Conservation (phyloP, 2,888 invertebrate genomes). For the Drosophila helvetica region DNA sequence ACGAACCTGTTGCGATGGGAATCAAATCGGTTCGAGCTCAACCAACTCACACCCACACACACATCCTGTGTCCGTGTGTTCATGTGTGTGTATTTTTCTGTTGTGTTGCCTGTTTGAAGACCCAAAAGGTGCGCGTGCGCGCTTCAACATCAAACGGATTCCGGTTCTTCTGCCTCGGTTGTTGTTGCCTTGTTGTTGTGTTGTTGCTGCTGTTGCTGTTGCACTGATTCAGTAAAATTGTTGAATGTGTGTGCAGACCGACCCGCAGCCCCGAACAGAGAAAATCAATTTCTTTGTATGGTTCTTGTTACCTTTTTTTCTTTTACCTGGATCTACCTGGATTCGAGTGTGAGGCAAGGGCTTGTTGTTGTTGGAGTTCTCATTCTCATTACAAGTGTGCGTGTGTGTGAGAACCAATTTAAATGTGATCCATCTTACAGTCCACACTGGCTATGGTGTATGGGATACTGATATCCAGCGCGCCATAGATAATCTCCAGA, state of each 20-base stretch:
- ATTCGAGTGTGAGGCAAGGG: conserved; percentile 37
- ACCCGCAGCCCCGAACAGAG: conserved; percentile 60
- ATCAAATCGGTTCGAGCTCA: conserved; percentile 13
- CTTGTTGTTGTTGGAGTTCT: conserved; percentile 31
- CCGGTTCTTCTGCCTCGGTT: conserved; percentile 64
- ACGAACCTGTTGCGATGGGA: background rate
- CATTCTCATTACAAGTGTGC: conserved; percentile 4
- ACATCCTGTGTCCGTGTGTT: background rate
- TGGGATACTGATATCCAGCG: background rate
- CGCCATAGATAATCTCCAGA: background rate
- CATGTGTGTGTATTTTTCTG: background rate
- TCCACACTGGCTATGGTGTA: conserved; percentile 25
- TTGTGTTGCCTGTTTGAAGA: background rate
- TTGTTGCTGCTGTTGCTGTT: conserved; percentile 42
- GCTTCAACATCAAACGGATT: conserved; percentile 71
- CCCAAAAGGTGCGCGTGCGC: conserved; percentile 56
- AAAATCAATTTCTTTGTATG: conserved; percentile 77
- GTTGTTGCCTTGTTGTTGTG: conserved; percentile 25
- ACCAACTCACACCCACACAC: conserved; percentile 19
- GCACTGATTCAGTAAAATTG: conserved; percentile 63
- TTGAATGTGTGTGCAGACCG: conserved; percentile 24
- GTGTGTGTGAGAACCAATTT: conserved; percentile 53
- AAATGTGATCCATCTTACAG: conserved; percentile 60
- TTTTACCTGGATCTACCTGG: conserved; percentile 37
- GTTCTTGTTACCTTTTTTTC: conserved; percentile 46